Conservation (phyloP, 2,797 vertebrate species). For the Poecilia wingei region DNA sequence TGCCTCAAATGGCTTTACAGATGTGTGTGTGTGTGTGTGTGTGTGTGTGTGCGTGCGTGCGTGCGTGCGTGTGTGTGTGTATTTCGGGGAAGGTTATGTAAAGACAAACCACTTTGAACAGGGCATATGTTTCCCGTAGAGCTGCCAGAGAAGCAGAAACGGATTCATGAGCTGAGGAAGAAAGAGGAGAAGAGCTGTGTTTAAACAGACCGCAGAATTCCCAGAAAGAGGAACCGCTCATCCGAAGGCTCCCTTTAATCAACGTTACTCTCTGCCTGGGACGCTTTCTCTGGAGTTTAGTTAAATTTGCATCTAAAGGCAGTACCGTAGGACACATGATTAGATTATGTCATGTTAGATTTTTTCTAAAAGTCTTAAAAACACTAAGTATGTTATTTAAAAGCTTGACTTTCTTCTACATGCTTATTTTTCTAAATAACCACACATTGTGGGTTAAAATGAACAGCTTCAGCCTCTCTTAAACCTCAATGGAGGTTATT, state of each 20-base stretch:
- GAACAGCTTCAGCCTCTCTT: background rate
- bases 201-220: slow-evolving; percentile 14
- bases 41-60: no score
- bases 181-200: slow-evolving; percentile 12
- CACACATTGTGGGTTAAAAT: background rate
- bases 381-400: background rate
- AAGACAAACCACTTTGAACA: slow-evolving; percentile 22
- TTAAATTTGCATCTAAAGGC: background rate
- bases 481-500: background rate
- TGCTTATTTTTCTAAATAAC: background rate
- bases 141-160: slow-evolving; percentile 12
- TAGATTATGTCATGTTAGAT: background rate
- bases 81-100: background rate
- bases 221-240: slow-evolving; percentile 1
- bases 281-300: background rate
- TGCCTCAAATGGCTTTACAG: slow-evolving; percentile 35
- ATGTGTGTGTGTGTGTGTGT: slow-evolving; percentile 8
- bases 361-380: background rate
- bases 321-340: background rate
- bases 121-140: slow-evolving; percentile 44
- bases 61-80: slow-evolving; percentile 10
- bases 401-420: background rate
- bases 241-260: slow-evolving; percentile 1
- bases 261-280: background rate
- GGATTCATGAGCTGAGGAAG: slow-evolving; percentile 15